phyloP scores from a whole-genome alignment of 2,888 invertebrate species.

The Pseudeuparius sepicola region DNA sequence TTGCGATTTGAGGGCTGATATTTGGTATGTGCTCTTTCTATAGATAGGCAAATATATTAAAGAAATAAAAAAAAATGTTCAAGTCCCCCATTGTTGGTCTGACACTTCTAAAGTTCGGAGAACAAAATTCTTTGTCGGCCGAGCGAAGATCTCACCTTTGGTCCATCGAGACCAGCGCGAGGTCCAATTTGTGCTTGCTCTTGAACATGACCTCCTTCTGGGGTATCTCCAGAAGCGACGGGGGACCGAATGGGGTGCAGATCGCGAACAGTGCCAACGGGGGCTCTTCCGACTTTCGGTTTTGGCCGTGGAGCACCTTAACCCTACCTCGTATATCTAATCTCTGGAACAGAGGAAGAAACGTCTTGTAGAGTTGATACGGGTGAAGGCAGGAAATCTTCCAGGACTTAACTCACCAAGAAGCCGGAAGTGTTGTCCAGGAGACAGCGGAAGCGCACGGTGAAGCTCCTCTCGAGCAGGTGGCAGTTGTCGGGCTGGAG shows the following conservation, averaged over 20 bases:
- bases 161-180: conserved; percentile 95
- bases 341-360: conserved; percentile 54
- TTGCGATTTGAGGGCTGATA: too few species aligned
- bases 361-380: conserved; percentile 3
- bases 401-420: too few species aligned
- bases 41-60: too few species aligned
- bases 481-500: conserved; percentile 81
- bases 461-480: conserved; percentile 91
- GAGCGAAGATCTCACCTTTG: conserved; percentile 78
- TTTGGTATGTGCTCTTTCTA: too few species aligned
- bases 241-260: conserved; percentile 98
- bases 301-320: conserved; percentile 93
- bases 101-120: too few species aligned
- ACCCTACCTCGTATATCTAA: conserved; percentile 96
- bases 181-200: conserved; percentile 97
- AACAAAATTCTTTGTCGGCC: too few species aligned
- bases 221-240: conserved; percentile 91
- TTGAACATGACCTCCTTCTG: conserved; percentile 99
- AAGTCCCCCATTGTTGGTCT: too few species aligned
- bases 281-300: conserved; percentile 86
- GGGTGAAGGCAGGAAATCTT: conserved; percentile 4
- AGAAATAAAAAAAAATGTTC: too few species aligned
- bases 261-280: conserved; percentile 93
- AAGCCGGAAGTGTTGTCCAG: conserved; percentile 99
- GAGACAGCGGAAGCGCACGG: conserved; percentile 96